A percentile compares a stretch with the other conserved stretches of the same genome.
Evolutionary conservation across 2,113 vertebrate species (phyloP).

Genomic region (Serinus canaria): DNA sequence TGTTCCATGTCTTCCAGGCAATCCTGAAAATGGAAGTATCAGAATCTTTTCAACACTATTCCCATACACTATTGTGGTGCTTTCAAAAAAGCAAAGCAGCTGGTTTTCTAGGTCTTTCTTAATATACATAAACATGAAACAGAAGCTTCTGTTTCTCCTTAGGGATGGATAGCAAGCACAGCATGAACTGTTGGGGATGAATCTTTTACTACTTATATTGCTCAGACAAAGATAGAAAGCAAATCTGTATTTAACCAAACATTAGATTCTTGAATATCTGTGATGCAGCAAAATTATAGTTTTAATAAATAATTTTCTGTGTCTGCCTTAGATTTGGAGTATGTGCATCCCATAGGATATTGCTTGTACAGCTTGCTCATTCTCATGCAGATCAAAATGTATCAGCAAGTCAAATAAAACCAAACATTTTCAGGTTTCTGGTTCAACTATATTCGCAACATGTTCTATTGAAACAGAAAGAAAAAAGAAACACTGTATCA

Average conservation of each 20-base stretch:
- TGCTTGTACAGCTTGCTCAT: background rate
- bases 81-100: background rate
- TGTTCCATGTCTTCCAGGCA: background rate
- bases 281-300: background rate
- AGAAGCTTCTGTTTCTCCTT: background rate
- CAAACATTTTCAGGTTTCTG: background rate
- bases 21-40: background rate
- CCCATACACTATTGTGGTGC: background rate
- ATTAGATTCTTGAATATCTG: background rate
- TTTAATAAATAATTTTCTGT: background rate
- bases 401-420: background rate
- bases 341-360: background rate
- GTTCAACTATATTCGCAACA: background rate
- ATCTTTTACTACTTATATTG: background rate
- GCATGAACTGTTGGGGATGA: background rate
- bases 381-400: background rate
- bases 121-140: background rate
- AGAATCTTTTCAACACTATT: background rate
- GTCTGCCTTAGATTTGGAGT: background rate
- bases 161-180: background rate
- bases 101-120: background rate
- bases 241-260: background rate
- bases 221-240: background rate
- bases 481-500: background rate
- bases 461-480: background rate